Percentiles rank a stretch among this genome's conserved stretches.
Evolutionary conservation across 2,113 vertebrate genomes (phyloP).

Genomic region (Orthonyx spaldingii): DNA sequence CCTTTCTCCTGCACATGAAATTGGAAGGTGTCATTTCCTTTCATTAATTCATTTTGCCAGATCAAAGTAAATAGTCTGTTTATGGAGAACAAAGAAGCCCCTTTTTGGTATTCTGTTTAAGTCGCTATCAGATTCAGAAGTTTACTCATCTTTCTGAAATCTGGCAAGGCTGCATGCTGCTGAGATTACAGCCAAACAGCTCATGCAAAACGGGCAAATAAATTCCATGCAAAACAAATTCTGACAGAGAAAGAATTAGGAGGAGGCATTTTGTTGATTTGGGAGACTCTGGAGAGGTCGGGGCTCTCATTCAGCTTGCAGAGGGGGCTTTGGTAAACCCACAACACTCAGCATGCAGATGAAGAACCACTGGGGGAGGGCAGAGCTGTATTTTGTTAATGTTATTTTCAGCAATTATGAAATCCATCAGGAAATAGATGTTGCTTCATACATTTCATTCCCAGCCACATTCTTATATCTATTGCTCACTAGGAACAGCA

Average conservation of each 20-base stretch:
- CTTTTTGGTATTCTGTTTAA: conserved; percentile 74
- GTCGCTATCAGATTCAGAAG: conserved; percentile 83
- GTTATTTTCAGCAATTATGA: not conserved
- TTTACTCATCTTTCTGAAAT: conserved; percentile 80
- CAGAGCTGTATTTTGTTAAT: not conserved
- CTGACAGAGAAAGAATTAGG: conserved; percentile 23
- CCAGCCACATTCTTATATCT: not conserved
- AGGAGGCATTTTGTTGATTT: conserved; percentile 23
- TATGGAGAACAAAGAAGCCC: conserved; percentile 85
- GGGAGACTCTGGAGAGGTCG: not conserved
- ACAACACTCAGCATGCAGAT: not conserved
- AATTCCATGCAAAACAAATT: conserved; percentile 57
- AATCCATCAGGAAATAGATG: not conserved
- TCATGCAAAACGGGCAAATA: conserved; percentile 58
- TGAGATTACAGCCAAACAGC: conserved; percentile 73
- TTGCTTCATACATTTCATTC: not conserved
- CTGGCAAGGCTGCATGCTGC: conserved; percentile 74
- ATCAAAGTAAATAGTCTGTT: conserved; percentile 93
- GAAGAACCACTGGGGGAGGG: not conserved
- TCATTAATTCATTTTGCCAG: conserved; percentile 80
- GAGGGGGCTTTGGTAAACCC: not conserved
- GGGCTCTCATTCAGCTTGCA: not conserved
- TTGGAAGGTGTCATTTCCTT: conserved; percentile 67
- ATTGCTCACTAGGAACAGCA: not conserved
- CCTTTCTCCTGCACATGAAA: not conserved